These are phyloP conservation scores for Diogma glabrata DNA, from an alignment of 2,888 invertebrate genomes.

Conservation along the genomic window DNA sequence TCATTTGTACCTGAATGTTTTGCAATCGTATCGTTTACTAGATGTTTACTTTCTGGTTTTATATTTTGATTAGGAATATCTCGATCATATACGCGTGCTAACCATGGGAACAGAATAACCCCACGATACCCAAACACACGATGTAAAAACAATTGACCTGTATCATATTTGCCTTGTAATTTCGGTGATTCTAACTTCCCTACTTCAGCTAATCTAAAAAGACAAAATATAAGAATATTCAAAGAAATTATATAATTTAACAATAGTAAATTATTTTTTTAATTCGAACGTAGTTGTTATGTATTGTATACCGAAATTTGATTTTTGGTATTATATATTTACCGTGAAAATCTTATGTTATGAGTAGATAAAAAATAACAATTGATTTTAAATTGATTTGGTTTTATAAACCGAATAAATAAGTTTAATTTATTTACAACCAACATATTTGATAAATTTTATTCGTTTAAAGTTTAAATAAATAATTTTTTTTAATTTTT, in stretches of 20 bases:
- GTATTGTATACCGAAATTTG: too few relatives aligned
- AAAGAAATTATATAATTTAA: too few relatives aligned
- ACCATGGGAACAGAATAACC: conserved; percentile 93
- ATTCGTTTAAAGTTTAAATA: too few relatives aligned
- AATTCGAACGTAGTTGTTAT: too few relatives aligned
- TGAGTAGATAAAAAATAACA: neutral
- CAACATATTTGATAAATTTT: conserved; percentile 4
- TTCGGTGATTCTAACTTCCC: conserved; percentile 83
- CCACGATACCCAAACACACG: conserved; percentile 96
- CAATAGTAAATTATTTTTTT: too few relatives aligned
- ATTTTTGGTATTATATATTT: too few relatives aligned
- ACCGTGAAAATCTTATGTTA: neutral
- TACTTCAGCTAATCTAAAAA: conserved; percentile 77
- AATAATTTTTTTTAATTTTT: too few relatives aligned
- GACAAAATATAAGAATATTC: neutral
- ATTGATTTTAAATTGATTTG: neutral
- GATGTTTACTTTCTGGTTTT: conserved; percentile 34
- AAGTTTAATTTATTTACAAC: neutral
- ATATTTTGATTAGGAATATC: conserved; percentile 65
- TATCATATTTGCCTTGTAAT: conserved; percentile 79
- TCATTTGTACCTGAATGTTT: conserved; percentile 16
- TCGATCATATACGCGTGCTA: conserved; percentile 88
- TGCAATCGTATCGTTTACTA: conserved; percentile 24
- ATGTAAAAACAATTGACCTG: conserved; percentile 92
- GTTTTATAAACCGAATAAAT: neutral